Base-by-base conservation (phyloP, 2,797 vertebrate species). In the Ctenosaura bakeri region DNA sequence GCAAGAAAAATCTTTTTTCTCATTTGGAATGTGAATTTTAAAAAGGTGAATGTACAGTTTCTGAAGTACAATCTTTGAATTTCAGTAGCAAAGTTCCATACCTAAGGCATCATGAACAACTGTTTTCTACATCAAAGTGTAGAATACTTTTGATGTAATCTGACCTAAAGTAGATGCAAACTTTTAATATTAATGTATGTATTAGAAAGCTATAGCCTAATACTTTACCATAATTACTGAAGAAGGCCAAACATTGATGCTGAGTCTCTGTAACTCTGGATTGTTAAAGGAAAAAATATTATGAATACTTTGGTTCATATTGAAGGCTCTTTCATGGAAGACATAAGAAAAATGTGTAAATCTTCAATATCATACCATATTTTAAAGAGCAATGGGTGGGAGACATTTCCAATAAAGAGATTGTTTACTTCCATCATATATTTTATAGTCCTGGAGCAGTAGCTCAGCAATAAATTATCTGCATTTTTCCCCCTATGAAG, bases 131-230 rank as follows among this genome's bases (percentile, higher is more conserved):
- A 87, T 92, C 92, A 32, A 73, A 88, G 6, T 73, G 79, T 76
- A 73, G 38, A 91, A 71, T 79, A 32, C 91, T 94, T 46, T 73
- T 76, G 85, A 92, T 90, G 89, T 91, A 94, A 95, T 74, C 4
- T 79, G 78, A 78, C 86, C 89, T 94, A 89, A 93, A 87, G 20
- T 76, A 91, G 93, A 90, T 38, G 35, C 89, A 81, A 13, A 80
- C 90, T 90, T 50, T 42, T 86, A 91, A 88, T 20, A 0, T 8
- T 50, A 69, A 52, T 84, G 77, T 7, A 9, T 20, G 13, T 88
- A 79, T 93, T 94, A 86, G 81, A 81, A 81, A 95, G 90, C 87
- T 94, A 88, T 90, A 86, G 90, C 80, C 84, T 90, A 89, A 91
- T 93, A 91, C 46, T 92, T 94, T 52, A 9, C 69, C 20, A 38